Conservation (phyloP, 2,888 invertebrate genomes). For the Athetis lepigone region DNA sequence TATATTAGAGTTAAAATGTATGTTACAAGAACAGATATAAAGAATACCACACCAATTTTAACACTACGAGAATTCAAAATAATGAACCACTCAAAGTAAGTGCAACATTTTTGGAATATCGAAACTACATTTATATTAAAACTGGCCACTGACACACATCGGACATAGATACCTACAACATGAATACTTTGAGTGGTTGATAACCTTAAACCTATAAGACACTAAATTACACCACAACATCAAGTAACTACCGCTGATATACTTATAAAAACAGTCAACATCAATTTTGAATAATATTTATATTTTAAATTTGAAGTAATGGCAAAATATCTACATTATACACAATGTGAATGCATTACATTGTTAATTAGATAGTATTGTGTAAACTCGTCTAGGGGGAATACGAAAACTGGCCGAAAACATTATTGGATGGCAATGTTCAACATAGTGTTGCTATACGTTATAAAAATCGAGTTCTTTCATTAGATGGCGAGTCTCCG, state of each 20-base stretch:
- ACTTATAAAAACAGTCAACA: constrained; percentile 91
- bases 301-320: constrained; percentile 88
- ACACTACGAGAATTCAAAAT: constrained; percentile 87
- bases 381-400: constrained; percentile 73
- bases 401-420: constrained; percentile 69
- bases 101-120: constrained; percentile 55
- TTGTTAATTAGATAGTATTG: constrained; percentile 78
- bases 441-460: constrained; percentile 34
- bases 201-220: constrained; percentile 87
- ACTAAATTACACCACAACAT: constrained; percentile 91
- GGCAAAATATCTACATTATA: constrained; percentile 89
- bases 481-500: constrained; percentile 67
- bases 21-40: constrained; percentile 87
- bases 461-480: constrained; percentile 50
- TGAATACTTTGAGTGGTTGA: constrained; percentile 80
- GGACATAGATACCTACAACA: constrained; percentile 43
- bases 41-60: constrained; percentile 90
- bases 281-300: constrained; percentile 89
- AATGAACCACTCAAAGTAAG: constrained; percentile 85
- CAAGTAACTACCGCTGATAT: constrained; percentile 90
- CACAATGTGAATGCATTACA: constrained; percentile 80
- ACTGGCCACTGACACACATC: constrained; percentile 60
- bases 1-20: constrained; percentile 79
- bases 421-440: constrained; percentile 46
- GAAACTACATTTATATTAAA: constrained; percentile 58